phyloP scores from a whole-genome alignment of 2,113 vertebrate species.

The Hippocampus mohnikei region DNA sequence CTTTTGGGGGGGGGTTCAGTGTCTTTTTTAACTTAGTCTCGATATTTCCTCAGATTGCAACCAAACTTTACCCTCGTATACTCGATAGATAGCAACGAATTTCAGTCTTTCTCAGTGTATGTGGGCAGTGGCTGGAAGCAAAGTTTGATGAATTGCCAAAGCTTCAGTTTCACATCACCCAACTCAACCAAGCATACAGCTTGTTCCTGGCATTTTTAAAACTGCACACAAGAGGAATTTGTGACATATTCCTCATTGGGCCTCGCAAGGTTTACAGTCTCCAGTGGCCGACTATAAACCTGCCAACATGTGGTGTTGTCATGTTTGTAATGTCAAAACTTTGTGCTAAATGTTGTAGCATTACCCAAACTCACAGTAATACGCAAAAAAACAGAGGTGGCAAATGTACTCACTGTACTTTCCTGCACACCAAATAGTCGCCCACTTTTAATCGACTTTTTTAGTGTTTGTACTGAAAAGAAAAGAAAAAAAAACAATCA shows the following conservation, averaged over 20 bases:
- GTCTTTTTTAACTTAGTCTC: background rate
- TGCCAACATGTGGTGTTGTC: conserved; percentile 27
- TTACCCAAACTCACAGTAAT: background rate
- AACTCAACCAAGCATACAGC: background rate
- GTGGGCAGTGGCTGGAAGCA: background rate
- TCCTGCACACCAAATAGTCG: too few species aligned
- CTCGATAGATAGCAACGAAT: background rate
- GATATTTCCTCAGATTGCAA: background rate
- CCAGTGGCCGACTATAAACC: conserved; percentile 20
- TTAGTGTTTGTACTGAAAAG: too few species aligned
- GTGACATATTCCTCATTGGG: background rate
- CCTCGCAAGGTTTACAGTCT: conserved; percentile 13
- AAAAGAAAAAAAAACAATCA: too few species aligned
- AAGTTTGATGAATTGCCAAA: background rate
- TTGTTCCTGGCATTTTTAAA: background rate
- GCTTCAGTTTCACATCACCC: background rate
- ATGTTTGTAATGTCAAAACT: conserved; percentile 21
- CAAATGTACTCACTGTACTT: too few species aligned
- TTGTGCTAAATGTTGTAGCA: background rate
- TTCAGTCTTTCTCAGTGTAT: background rate
- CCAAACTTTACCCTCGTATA: background rate
- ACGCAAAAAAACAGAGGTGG: background rate
- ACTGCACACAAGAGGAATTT: conserved; percentile 16
- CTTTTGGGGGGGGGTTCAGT: too few species aligned
- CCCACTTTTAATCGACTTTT: too few species aligned